Percentiles rank a stretch among this genome's conserved stretches.
phyloP scores from a whole-genome alignment of 2,888 invertebrate genomes.

The Melanostoma mellinum region DNA sequence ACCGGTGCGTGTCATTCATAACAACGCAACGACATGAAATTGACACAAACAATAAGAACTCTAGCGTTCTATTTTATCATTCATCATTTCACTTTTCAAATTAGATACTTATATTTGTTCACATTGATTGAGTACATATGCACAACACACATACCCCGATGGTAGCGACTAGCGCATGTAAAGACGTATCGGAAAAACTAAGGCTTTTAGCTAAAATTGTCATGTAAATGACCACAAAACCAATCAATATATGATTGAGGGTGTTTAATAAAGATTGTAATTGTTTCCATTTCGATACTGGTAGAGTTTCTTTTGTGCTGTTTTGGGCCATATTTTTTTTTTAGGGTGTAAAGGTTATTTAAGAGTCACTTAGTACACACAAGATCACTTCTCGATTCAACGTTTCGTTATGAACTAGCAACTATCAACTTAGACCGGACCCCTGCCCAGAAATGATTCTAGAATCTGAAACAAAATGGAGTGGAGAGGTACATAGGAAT shows the following conservation, averaged over 20 bases:
- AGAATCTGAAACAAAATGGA: constrained; percentile 46
- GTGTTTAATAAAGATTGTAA: constrained; percentile 78
- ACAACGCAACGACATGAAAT: no score
- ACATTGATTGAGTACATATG: constrained; percentile 8
- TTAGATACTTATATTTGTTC: not conserved
- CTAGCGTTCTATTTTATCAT: not conserved
- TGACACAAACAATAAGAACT: no score
- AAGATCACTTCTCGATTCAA: constrained; percentile 27
- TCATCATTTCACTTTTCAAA: not conserved
- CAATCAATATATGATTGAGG: constrained; percentile 79
- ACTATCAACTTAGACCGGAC: constrained; percentile 1
- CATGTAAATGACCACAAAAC: constrained; percentile 77
- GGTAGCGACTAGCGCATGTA: constrained; percentile 79
- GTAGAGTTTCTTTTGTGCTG: constrained; percentile 32
- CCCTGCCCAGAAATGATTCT: not conserved
- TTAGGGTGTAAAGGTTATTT: not conserved
- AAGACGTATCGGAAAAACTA: constrained; percentile 78
- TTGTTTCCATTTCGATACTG: constrained; percentile 74
- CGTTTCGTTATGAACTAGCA: constrained; percentile 41
- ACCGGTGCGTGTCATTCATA: not conserved
- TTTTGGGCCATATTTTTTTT: constrained; percentile 56
- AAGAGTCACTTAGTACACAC: constrained; percentile 14
- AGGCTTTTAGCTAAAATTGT: constrained; percentile 78
- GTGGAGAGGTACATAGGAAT: constrained; percentile 1
- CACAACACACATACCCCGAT: constrained; percentile 77